Evolutionary conservation across 2,797 vertebrate genomes (phyloP), one percentile per base, ranked within the genome.

Genomic region (Sebastes taczanowskii): DNA sequence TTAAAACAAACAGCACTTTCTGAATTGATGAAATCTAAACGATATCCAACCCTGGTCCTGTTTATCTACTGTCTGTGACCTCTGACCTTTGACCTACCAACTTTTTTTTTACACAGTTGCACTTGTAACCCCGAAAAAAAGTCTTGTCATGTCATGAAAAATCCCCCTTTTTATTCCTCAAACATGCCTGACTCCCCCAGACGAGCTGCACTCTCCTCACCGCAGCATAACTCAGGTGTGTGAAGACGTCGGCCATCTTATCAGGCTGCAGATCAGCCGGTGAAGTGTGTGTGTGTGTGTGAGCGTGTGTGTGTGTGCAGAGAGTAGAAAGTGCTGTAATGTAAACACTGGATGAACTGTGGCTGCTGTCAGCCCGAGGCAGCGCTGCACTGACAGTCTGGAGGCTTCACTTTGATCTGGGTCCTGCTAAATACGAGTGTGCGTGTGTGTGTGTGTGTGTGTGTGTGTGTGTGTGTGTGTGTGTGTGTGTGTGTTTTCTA

Each of bases 321-420:
- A 55, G 60, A 84, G 83, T 77, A 81, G 85, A 85, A 88, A 89
- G 83, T 88, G 78, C 73, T 86, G 88, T 82, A 91, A 83, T 83
- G 86, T 93, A 91, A 89, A 90, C 86, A 90, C 73, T 78, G 78
- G 76, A 84, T 88, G 90, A 91, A 77, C 86, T 86, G 86, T 67
- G 83, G 74, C 79, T 74, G 86, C 84, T 81, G 82, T 92, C 84
- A 85, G 83, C 90, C 88, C 2, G 35, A 84, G 90, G 90, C 82
- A 20, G 34, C 6, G 30, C 73, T 29, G 74, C 66, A 35, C 77
- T 79, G 83, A 90, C 86, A 86, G 78, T 85, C 80, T 74, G 74
- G 80, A 79, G 55, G 38, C 77, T 81, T 78, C 67, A 22, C 89
- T 93, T 87, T 92, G 84, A 92, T 89, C 76, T 74, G 55, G 56